These are phyloP conservation scores for Apamea crenata DNA, from an alignment of 2,888 invertebrate species.

Conservation along the genomic window DNA sequence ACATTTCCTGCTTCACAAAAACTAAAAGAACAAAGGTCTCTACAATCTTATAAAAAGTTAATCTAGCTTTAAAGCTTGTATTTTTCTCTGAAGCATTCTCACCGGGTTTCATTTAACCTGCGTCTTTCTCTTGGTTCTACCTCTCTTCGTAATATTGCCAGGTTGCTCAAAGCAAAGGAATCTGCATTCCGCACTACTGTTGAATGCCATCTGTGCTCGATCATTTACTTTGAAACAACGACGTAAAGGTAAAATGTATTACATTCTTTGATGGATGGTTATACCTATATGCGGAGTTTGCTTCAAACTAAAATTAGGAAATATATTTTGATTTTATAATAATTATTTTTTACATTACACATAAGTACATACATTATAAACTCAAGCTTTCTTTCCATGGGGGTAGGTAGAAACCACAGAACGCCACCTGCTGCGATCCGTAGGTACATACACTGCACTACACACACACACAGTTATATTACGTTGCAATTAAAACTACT, in stretches of 20 bases:
- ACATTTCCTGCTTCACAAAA: constrained; percentile 38
- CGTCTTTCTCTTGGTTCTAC: constrained; percentile 6
- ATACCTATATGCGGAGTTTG: background rate
- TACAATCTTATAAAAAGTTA: constrained; percentile 53
- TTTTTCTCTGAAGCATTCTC: constrained; percentile 44
- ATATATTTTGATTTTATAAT: background rate
- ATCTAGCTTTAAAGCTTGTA: constrained; percentile 50
- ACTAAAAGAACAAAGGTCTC: constrained; percentile 17
- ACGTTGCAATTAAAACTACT: background rate
- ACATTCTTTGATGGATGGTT: constrained; percentile 40
- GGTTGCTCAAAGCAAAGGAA: constrained; percentile 38
- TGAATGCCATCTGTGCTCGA: constrained; percentile 34
- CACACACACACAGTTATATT: too few relatives aligned
- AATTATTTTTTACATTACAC: background rate
- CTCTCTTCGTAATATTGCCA: constrained; percentile 30
- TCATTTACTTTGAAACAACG: constrained; percentile 42
- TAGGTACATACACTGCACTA: too few relatives aligned
- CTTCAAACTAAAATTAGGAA: too few relatives aligned
- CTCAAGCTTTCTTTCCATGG: too few relatives aligned
- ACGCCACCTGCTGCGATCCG: too few relatives aligned
- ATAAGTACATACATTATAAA: too few relatives aligned
- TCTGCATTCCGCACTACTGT: constrained; percentile 34
- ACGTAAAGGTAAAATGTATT: constrained; percentile 30
- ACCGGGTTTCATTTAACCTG: constrained; percentile 50
- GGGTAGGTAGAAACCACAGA: too few relatives aligned